Conservation (phyloP, 1,140 invertebrate genomes). For the Macrobrachium rosenbergii region DNA sequence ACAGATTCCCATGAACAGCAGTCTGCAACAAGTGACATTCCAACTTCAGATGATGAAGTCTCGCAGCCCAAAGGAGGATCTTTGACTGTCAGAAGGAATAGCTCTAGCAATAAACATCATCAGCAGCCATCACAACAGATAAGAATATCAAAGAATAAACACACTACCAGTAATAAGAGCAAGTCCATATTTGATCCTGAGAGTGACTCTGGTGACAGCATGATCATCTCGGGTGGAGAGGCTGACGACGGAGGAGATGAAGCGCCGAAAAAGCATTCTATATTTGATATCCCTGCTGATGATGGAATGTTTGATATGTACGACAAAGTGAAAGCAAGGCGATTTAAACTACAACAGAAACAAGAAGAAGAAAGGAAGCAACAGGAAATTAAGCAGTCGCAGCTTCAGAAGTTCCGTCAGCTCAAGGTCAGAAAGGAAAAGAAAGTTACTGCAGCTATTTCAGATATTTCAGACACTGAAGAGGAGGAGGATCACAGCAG, state of each 20-base stretch:
- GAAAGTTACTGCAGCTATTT: slow-evolving; percentile 69
- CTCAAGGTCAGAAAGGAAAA: slow-evolving; percentile 65
- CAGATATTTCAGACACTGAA: slow-evolving; percentile 72
- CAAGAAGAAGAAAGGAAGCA: slow-evolving; percentile 87
- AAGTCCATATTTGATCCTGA: slow-evolving; percentile 63
- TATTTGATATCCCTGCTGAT: slow-evolving; percentile 91
- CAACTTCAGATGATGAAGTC: slow-evolving; percentile 53
- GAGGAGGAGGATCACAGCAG: slow-evolving; percentile 75
- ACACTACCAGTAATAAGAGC: slow-evolving; percentile 28
- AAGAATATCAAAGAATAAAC: slow-evolving; percentile 61
- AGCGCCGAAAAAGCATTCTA: slow-evolving; percentile 77
- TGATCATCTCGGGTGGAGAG: slow-evolving; percentile 58
- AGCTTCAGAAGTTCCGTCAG: slow-evolving; percentile 61
- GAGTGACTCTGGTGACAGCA: slow-evolving; percentile 46
- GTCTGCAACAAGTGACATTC: slow-evolving; percentile 17
- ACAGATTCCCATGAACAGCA: slow-evolving; percentile 34
- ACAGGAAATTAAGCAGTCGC: slow-evolving; percentile 75
- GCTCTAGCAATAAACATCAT: slow-evolving; percentile 46
- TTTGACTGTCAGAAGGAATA: slow-evolving; percentile 24
- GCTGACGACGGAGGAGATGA: slow-evolving; percentile 62
- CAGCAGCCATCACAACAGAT: slow-evolving; percentile 45
- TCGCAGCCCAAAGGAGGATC: background rate
- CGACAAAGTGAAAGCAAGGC: slow-evolving; percentile 94
- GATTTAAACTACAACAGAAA: slow-evolving; percentile 88
- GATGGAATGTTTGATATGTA: slow-evolving; percentile 97